These are phyloP conservation scores for Geotrupes spiniger DNA, from an alignment of 2,888 invertebrate species.

Conservation along the genomic window DNA sequence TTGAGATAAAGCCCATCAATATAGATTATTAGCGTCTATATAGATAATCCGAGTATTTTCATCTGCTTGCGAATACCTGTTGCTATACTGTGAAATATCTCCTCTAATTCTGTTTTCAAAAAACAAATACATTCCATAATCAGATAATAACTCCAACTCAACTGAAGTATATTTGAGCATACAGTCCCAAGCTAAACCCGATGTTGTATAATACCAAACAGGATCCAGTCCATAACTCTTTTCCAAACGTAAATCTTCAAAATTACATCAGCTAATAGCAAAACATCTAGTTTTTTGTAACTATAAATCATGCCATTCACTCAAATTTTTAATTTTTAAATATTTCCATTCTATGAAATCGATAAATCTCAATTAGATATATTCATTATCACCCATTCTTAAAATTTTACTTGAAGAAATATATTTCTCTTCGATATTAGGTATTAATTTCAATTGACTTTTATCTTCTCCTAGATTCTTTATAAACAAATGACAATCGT, in stretches of 20 bases:
- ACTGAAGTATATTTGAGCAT: too few relatives aligned
- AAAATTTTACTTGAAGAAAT: too few relatives aligned
- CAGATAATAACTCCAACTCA: too few relatives aligned
- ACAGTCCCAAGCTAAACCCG: too few relatives aligned
- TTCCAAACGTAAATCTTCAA: too few relatives aligned
- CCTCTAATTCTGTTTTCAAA: slow-evolving; percentile 18
- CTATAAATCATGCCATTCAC: too few relatives aligned
- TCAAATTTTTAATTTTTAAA: too few relatives aligned
- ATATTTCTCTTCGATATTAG: too few relatives aligned
- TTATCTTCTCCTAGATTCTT: slow-evolving; percentile 1
- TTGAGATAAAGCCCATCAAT: slow-evolving; percentile 23
- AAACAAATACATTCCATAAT: slow-evolving; percentile 22
- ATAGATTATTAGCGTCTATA: slow-evolving; percentile 22
- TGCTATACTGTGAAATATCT: slow-evolving; percentile 17
- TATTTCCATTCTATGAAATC: too few relatives aligned
- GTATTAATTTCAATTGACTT: too few relatives aligned
- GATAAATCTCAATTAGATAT: slow-evolving; percentile 6
- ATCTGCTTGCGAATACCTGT: slow-evolving; percentile 18
- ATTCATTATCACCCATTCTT: not conserved
- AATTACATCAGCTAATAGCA: slow-evolving; percentile 13
- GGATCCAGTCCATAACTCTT: slow-evolving; percentile 20
- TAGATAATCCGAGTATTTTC: slow-evolving; percentile 20
- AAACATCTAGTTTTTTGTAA: not conserved
- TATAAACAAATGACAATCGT: not conserved
- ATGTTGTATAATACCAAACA: too few relatives aligned